Base-by-base conservation (phyloP, 2,888 invertebrate genomes). In the Meliscaeva auricollis region DNA sequence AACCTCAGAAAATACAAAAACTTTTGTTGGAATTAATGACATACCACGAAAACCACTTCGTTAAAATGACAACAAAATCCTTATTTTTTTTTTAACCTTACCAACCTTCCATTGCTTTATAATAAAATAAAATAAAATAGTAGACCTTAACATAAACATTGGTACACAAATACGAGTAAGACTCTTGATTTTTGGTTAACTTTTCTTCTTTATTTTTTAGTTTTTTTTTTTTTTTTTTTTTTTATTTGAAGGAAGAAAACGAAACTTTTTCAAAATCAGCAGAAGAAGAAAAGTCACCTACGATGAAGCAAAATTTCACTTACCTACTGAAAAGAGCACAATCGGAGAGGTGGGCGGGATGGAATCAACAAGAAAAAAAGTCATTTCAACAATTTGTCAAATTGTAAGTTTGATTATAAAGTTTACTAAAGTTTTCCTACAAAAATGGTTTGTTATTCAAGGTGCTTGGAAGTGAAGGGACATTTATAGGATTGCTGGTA, bases 41-140 rank as follows among this genome's bases (percentile, higher is more conserved):
- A 88, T 78, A 87, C 88, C 87, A 87, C 88, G 78, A 88, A 88
- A 88, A 84, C 88, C 73, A 83, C 83, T 78, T 78, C 74, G 69
- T 62, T 69, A 11, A 46, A 60, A 62, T 68, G 46, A 50, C 48
- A 62, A 41, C 7, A 68, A 68, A 50, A 74, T 30, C 30, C 30
- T 17, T 32, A 62, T 52, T 73, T 13, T 38, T 38, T 8, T 38
- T 6, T 44, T 1, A 15, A 6, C 13, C n/a, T 52, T 15, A 38
- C 30, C 22, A 30, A 32, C 11, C 17, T 41, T 46, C 5, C 15
- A 77, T 38, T 26, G 38, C 38, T 15, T 54, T 56, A 50, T 69
- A 60, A 35, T 48, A 30, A n/a, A n/a, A n/a, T n/a, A n/a, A n/a
- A n/a, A 56, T 62, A 83, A 46, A 82, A 82, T 68, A 62, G 48